A percentile compares a stretch with the other conserved stretches of the same genome.
Conservation (phyloP, 1,140 invertebrate genomes). For the Orius laevigatus region DNA sequence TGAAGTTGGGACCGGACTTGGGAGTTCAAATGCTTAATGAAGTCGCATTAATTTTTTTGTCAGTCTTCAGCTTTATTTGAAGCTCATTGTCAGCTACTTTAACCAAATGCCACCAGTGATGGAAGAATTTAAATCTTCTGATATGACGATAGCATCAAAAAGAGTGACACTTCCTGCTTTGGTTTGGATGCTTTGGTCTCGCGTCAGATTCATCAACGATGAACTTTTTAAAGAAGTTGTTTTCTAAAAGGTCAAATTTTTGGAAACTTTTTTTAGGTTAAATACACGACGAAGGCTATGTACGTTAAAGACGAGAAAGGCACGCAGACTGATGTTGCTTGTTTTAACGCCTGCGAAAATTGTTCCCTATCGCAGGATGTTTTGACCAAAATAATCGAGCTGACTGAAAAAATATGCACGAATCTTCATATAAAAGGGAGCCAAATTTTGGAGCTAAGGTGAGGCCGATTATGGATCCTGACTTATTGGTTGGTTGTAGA, state of each 20-base stretch:
- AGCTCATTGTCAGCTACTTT: neutral
- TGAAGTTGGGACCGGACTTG: too few relatives aligned
- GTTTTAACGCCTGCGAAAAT: neutral
- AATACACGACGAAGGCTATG: too few relatives aligned
- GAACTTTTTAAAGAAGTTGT: neutral
- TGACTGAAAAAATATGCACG: neutral
- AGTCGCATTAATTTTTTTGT: too few relatives aligned
- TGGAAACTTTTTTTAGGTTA: too few relatives aligned
- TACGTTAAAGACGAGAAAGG: neutral
- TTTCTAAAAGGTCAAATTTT: too few relatives aligned
- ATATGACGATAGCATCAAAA: neutral
- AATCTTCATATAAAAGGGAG: neutral
- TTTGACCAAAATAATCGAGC: neutral
- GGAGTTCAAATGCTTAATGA: too few relatives aligned
- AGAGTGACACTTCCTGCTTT: neutral
- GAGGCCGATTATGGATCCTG: too few relatives aligned
- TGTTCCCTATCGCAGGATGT: neutral
- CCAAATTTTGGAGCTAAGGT: neutral
- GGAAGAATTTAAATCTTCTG: neutral
- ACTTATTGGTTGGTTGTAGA: too few relatives aligned
- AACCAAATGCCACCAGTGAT: neutral
- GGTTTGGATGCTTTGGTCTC: constrained; percentile 1
- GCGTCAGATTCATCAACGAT: neutral
- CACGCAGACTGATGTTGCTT: neutral
- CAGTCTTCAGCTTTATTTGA: constrained; percentile 1